Evolutionary conservation across 2,888 invertebrate species (phyloP), one percentile per base, ranked within the genome.

Genomic region (Spialia ferax): DNA sequence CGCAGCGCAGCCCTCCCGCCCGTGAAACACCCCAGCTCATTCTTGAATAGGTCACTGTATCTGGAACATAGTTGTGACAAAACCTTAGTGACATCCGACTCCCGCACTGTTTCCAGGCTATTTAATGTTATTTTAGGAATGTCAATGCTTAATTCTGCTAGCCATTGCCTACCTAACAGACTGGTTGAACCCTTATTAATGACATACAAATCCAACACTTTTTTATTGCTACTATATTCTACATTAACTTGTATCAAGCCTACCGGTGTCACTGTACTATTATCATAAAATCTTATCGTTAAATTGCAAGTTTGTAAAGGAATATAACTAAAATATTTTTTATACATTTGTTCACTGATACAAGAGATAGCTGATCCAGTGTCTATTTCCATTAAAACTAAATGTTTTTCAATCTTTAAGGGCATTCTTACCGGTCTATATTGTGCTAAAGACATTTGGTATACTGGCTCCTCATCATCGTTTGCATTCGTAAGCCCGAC

Each of bases 1-100:
- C 59, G 42, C 59, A 60, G 48, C 26, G 11, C 13, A 1, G 60
- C 60, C 48, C 29, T n/a, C 18, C 48, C 26, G 29, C 60, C 48
- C 8, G 10, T 20, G 10, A 48, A 20, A 18, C 18, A 4, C 0
- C 60, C 60, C 48, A 60, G 20, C 20, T 26, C 38, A 29, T 29
- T 48, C 45, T 29, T 29, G 18, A 48, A 60, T 23, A 60, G n/a
- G 2, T 32, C 22, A 11, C 18, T 38, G 18, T 60, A 48, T 29
- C 15, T 60, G 29, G 11, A 18, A 22, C 13, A 13, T 52, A 23
- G 10, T 23, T 13, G 52, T 1, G 13, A 13, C 20, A 20, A 13
- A 0, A 20, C 6, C 11, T 52, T 52, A 45, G 38, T n/a, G 38
- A 38, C 38, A n/a, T 38, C 38, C 2, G 38, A n/a, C 13, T n/a